Evolutionary conservation across 2,113 vertebrate genomes (phyloP), one percentile per base, ranked within the genome.

Genomic region (Polypterus bichir): DNA sequence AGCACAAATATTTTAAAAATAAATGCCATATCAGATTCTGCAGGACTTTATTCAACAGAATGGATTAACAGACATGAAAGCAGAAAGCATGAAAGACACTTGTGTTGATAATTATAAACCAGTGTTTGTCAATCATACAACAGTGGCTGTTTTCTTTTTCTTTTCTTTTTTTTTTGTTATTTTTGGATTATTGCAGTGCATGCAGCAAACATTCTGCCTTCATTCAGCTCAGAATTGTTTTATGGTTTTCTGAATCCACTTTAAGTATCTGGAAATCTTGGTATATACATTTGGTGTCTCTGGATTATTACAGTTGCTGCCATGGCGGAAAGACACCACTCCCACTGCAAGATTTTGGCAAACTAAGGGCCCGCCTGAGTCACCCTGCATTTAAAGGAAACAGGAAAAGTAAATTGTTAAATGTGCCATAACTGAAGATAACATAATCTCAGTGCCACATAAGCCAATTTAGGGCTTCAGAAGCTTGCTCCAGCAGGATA

Each of bases 291-390:
- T 82, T 5, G 79, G 81, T 1, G 64, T 0, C 46, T 70, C 64
- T 58, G 75, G 72, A 48, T 83, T 48, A 49, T 63, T 1, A 45
- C 79, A 82, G 6, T 65, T 0, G 2, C 0, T 0, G 0, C 0
- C 0, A 0, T 0, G 2, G 60, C 80, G 82, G 0, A 84, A 93
- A 56, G 92, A 94, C n/a, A 92, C 82, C 0, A 97, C 64, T 0
- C 92, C 92, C 0, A 88, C 83, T 3, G 79, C 71, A 9, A 74
- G 59, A 1, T 78, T 75, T 0, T 75, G 67, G 65, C 94, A 94
- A 0, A 96, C 78, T 73, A 92, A 56, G 0, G 91, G 91, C 1
- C 91, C 91, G 0, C 91, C 91, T 0, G 92, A 96, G 71, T 97
- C 91, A 0, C 91, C 91, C 91, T 92, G 76, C 0, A 69, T 55